Evolutionary conservation across 2,797 vertebrate species (phyloP), one percentile per base, ranked within the genome.

Genomic region (Propithecus deckenii): DNA sequence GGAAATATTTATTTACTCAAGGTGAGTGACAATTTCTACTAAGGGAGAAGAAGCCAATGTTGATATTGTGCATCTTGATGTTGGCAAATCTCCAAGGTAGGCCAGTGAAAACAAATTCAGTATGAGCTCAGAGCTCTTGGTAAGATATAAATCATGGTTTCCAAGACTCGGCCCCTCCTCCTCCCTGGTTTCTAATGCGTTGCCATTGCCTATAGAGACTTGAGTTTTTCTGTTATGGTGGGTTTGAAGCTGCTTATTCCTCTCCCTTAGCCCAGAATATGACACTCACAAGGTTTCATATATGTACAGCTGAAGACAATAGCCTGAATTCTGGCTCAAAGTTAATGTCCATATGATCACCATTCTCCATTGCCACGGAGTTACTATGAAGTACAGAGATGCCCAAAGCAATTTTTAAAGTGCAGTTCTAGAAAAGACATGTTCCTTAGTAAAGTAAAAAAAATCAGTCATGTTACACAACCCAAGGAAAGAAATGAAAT

Each of bases 1-100:
- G 43, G 67, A 79, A 76, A 46, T 61, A 95, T 78, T 90, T 76
- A 12, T 83, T 95, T 86, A 83, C 50, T 90, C 65, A 92, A 72
- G 65, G 43, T 57, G 76, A 94, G 71, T n/a, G 41, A 30, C 55
- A 76, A 18, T 52, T 88, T 84, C 72, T 85, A 71, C 71, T 78
- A 7, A 22, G 10, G 57, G 61, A 69, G 89, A 80, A 72, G 75
- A n/a, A 46, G 72, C 43, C 32, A 43, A 5, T 11, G 35, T n/a
- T 15, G 43, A 35, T 52, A 41, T 0, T 0, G 20, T 43, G 59
- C 41, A 1, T 52, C 46, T 25, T 13, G 20, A 23, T 2, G 2
- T 5, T 86, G 95, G 80, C 91, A 52, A 3, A 10, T 0, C 46
- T 38, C 81, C 89, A 25, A 25, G 74, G 72, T 0, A 55, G 83